Base-by-base conservation (phyloP, 2,797 vertebrate genomes). In the Tolypeutes matacus region DNA sequence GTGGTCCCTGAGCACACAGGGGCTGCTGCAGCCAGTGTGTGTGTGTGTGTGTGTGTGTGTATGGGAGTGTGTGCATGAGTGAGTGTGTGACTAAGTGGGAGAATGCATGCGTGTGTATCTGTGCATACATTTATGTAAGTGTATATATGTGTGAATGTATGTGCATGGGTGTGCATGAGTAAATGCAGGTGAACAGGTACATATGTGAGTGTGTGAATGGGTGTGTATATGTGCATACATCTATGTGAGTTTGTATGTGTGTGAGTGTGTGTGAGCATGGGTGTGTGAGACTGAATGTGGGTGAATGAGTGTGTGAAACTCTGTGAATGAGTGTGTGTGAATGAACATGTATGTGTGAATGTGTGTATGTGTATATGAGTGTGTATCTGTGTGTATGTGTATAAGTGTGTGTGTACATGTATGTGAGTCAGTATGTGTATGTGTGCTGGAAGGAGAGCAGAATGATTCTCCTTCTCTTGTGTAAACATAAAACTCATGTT, bases 61-160 rank as follows among this genome's bases (percentile, higher is more conserved):
- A 5, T 9, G 6, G 1, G 70, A 25, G 53, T 17, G 9, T 4
- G 31, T 11, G 21, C 15, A 4, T 36, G 14, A 27, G 51, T 78
- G 46, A 56, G 56, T 56, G 18, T 56, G 56, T 56, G 56, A 7
- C 5, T 56, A 7, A 7, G 31, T 7, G 7, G 11, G 15, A 34
- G 8, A 11, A 4, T n/a, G 25, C 21, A 46, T 13, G 56, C 21
- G 51, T 17, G 17, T 53, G 51, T 17, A 53, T 17, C 13, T 53
- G 51, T 53, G 51, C 51, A 53, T 5, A 17, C 51, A 53, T 53
- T 56, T 9, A 9, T 39, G 13, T n/a, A 27, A 2, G 1, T 29
- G 1, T 13, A 46, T 46, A 46, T 46, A 8, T 9, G 13, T 31
- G 13, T n/a, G 34, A 2, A 1, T 21, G 0, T 13, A 1, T 20